Evolutionary conservation across 2,113 vertebrate genomes (phyloP), one percentile per base, ranked within the genome.

Genomic region (Echinops telfairi): DNA sequence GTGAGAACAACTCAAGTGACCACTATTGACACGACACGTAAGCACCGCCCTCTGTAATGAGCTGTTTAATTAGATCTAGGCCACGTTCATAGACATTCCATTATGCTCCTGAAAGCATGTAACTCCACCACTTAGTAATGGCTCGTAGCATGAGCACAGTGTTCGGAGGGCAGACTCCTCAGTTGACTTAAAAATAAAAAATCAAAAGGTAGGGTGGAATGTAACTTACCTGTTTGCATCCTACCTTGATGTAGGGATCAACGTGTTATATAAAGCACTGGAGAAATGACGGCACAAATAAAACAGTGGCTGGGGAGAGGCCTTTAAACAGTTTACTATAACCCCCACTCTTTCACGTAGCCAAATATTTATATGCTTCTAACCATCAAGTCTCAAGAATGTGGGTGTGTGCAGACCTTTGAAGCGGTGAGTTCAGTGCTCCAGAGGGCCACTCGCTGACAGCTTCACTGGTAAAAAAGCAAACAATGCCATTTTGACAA

Each of bases 51-150:
- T 53, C 58, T n/a, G 33, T 66, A 91, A 82, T 40, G 75, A 88
- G 85, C 33, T 75, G 38, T 73, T 78, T 93, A 94, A 91, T 95
- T 91, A 91, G n/a, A 96, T 77, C 76, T 47, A 3, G 73, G 31
- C 60, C 66, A 9, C 75, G 81, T 87, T 77, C 78, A 91, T 5
- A 64, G 91, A 53, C 36, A 40, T 91, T 89, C 0, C 4, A 16
- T 71, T 79, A 60, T 79, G 88, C 94, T 95, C 89, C 47, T 83
- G 83, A 92, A 38, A 29, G 1, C 60, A 47, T 68, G 16, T 22
- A 91, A 88, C 85, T 80, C 64, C n/a, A 62, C 88, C 68, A 43
- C 58, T 58, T 95, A 43, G 10, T 38, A 62, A 33, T 64, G 73
- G 75, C 53, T 89, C 75, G 64, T 2, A 40, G 87, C 60, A 73